Percentiles rank a stretch among this genome's conserved stretches.
phyloP scores from a whole-genome alignment of 2,113 vertebrate genomes.

The Dicentrarchus labrax region DNA sequence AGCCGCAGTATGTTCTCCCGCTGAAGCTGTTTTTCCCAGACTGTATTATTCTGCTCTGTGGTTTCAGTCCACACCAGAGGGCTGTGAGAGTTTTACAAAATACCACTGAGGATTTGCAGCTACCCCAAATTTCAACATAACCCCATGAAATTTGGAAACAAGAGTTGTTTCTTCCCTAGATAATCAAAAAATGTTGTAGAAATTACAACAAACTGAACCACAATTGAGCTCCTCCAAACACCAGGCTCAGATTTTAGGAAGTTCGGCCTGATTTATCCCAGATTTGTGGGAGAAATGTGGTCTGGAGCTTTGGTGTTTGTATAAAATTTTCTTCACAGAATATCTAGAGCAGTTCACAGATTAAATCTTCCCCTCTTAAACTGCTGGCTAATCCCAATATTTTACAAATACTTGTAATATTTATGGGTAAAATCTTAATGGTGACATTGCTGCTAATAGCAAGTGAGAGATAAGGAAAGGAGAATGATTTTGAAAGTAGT shows the following conservation, averaged over 20 bases:
- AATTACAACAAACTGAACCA: conserved; percentile 3
- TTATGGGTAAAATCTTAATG: background rate
- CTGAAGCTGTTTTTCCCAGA: conserved; percentile 36
- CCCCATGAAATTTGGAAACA: conserved; percentile 7
- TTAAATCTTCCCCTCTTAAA: background rate
- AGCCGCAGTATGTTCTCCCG: conserved; percentile 48
- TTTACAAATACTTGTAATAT: background rate
- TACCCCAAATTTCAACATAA: conserved; percentile 6
- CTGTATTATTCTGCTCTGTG: conserved; percentile 51
- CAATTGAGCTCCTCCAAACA: background rate
- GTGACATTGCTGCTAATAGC: background rate
- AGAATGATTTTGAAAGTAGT: background rate
- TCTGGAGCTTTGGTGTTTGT: background rate
- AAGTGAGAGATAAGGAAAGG: background rate
- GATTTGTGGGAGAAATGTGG: conserved; percentile 18
- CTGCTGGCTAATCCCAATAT: background rate
- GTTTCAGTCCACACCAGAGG: conserved; percentile 62
- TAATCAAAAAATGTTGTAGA: background rate
- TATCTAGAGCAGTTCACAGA: background rate
- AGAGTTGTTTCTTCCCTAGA: conserved; percentile 9
- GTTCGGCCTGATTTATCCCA: conserved; percentile 26
- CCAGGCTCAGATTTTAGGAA: conserved; percentile 6
- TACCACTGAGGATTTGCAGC: conserved; percentile 49
- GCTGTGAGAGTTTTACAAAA: conserved; percentile 56
- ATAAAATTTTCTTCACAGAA: background rate